Evolutionary conservation across 2,888 invertebrate species (phyloP).

Genomic region (Patella caerulea): DNA sequence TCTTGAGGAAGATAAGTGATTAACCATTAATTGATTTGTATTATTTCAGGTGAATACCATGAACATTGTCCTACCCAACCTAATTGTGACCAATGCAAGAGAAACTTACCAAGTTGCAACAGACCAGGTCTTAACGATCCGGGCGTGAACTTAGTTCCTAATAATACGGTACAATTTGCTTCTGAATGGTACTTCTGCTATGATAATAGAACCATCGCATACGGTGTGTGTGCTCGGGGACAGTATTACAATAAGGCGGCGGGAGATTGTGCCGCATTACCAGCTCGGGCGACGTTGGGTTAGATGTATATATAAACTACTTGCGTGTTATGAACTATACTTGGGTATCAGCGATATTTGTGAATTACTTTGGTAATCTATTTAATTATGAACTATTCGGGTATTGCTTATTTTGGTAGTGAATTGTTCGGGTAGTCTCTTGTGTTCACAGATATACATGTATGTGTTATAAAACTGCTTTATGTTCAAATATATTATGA

Average conservation of each 20-base stretch:
- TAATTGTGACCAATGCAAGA: constrained; percentile 1
- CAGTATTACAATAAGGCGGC: neutral
- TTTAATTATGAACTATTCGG: too few relatives aligned
- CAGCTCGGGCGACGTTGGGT: neutral
- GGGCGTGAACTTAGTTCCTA: neutral
- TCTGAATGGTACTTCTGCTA: neutral
- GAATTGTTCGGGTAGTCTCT: too few relatives aligned
- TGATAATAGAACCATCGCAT: neutral
- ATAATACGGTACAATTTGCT: neutral
- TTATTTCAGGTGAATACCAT: constrained; percentile 17
- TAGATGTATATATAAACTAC: too few relatives aligned
- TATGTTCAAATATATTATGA: too few relatives aligned
- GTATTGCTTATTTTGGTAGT: too few relatives aligned
- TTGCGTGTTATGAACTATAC: too few relatives aligned
- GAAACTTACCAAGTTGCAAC: constrained; percentile 12
- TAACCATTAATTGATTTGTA: too few relatives aligned
- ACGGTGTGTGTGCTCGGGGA: neutral
- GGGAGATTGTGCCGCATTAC: neutral
- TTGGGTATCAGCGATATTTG: too few relatives aligned
- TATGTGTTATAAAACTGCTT: too few relatives aligned
- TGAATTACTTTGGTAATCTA: too few relatives aligned
- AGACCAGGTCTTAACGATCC: neutral
- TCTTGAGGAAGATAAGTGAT: too few relatives aligned
- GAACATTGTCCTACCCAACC: constrained; percentile 19
- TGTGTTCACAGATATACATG: too few relatives aligned